Base-by-base conservation (phyloP, 2,797 vertebrate genomes). In the Apogon hyalosoma region DNA sequence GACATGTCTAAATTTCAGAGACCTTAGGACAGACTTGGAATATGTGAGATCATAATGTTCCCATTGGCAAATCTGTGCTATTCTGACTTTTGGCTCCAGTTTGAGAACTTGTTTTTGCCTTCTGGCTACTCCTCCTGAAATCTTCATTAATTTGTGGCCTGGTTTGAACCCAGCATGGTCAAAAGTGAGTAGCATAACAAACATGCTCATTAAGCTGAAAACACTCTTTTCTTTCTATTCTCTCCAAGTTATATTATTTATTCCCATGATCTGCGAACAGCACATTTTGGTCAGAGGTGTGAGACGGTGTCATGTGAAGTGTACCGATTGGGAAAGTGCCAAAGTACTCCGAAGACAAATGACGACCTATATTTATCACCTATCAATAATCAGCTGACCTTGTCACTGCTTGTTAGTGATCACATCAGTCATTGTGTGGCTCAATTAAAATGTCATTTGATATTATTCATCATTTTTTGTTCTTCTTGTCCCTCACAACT, bases 301-400 rank as follows among this genome's bases (percentile, higher is more conserved):
- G 24, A 69, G 79, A 52, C 36, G 11, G 14, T 63, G 41, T 71
- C 55, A 55, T 57, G 53, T 64, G 0, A 0, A 69, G 51, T 65
- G 58, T 76, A 51, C 63, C 49, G 46, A 49, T 42, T 63, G 62
- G 58, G 31, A 14, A 55, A 6, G n/a, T 77, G 55, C 54, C 63
- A 63, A 63, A 76, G 57, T 50, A 75, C 65, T 73, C 57, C 19
- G 51, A 73, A 54, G 45, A 74, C 61, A 80, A 84, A 77, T 74
- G 67, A 81, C 79, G 53, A 55, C 15, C 52, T 69, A 74, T 72
- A 84, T 79, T 81, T 79, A 33, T 61, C 41, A 63, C 52, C 74
- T 79, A 77, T 82, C 81, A 71, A 73, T 80, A 84, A 51, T 75
- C 21, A 47, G 19, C 66, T 71, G 84, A 91, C 86, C 85, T 87